Conservation (phyloP, 2,113 vertebrate species). For the Crotalus helleri region DNA sequence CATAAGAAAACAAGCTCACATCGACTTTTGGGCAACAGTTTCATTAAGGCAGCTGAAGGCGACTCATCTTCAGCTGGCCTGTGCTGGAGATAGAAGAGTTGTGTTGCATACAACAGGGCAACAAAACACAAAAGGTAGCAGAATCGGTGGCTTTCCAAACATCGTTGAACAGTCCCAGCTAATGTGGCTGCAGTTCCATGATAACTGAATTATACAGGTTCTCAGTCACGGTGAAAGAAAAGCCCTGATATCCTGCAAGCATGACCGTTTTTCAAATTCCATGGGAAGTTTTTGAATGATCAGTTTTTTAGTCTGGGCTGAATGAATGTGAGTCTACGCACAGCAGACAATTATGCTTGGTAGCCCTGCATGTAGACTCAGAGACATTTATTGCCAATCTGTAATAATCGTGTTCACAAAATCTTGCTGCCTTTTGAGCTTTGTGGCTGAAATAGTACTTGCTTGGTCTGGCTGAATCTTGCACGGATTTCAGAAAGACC, state of each 20-base stretch:
- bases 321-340: neutral
- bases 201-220: neutral
- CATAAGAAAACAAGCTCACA: neutral
- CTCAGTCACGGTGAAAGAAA: neutral
- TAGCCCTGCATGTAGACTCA: neutral
- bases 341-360: neutral
- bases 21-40: neutral
- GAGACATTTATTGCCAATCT: neutral
- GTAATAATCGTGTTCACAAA: neutral
- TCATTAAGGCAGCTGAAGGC: neutral
- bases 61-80: too few relatives aligned
- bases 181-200: neutral
- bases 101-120: neutral
- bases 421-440: neutral
- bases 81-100: neutral
- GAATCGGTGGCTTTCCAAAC: neutral
- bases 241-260: neutral
- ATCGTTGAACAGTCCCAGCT: neutral
- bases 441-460: neutral
- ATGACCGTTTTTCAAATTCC: neutral
- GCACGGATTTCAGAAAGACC: too few relatives aligned
- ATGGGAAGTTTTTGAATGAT: neutral
- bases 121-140: neutral
- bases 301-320: neutral
- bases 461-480: neutral